Base-by-base conservation (phyloP, 2,797 vertebrate genomes). In the Gallinago nigripennis region DNA sequence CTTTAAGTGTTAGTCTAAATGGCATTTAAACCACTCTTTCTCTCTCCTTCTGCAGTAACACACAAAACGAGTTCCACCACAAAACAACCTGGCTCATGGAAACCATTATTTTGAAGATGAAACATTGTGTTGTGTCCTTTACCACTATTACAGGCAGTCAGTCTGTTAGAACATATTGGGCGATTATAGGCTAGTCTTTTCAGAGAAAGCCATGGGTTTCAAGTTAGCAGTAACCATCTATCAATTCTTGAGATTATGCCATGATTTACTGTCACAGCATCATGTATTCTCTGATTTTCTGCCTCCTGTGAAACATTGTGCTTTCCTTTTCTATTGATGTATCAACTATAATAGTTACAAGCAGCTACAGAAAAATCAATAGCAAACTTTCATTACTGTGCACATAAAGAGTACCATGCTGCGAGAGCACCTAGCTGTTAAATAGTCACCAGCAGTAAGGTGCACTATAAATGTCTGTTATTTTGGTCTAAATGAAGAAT, bases 301-400 rank as follows among this genome's bases (percentile, higher is more conserved):
- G 98, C 97, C 99, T 98, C 98, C 98, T 97, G 97, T 99, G 99
- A 99, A 99, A 99, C 98, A 98, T 98, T 97, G 98, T 98, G 98
- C 99, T 99, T 99, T 99, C 98, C 98, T 99, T 99, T 98, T 98
- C 99, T 99, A 99, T 99, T 99, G 99, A 99, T 99, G 99, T 99
- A 99, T 99, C 99, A 99, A 99, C 99, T 99, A 99, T 99, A 99
- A 99, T 98, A 99, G 99, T 99, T 99, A 99, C 99, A 99, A 99
- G 99, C 98, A 98, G 98, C 99, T 98, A 99, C 99, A 99, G 99
- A 98, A 99, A 98, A 99, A 99, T 99, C 99, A 99, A 99, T 99
- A 98, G 97, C 92, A 61, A 98, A 99, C 99, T 99, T 99, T 99
- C 99, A 99, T 99, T 98, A 99, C 98, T 95, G 97, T 94, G 98